Evolutionary conservation across 2,113 vertebrate species (phyloP).

Genomic region (Sigmodon hispidus): DNA sequence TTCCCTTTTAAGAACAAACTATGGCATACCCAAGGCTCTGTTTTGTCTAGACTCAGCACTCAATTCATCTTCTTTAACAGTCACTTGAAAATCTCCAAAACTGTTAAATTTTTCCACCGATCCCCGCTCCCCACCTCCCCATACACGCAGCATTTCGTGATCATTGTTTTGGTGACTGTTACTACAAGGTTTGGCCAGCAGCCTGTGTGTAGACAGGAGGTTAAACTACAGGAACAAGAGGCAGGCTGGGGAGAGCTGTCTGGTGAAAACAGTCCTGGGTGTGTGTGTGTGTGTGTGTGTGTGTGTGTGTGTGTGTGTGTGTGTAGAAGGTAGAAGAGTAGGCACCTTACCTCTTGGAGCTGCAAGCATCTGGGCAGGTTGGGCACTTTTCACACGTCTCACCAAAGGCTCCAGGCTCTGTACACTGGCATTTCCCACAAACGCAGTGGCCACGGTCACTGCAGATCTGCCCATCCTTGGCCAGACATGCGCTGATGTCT

Average conservation of each 20-base stretch:
- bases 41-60: background rate
- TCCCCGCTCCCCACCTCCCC: background rate
- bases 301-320: too few species aligned
- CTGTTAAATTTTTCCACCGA: background rate
- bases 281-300: too few species aligned
- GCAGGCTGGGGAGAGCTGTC: fast-evolving
- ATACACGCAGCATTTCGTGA: background rate
- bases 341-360: constrained; percentile 92
- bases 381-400: constrained; percentile 96
- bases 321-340: background rate
- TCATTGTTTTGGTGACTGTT: background rate
- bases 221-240: background rate
- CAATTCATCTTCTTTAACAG: background rate
- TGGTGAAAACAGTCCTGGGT: background rate
- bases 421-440: constrained; percentile 95
- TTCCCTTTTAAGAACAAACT: background rate
- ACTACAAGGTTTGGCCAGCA: background rate
- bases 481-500: constrained; percentile 87
- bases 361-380: constrained; percentile 95
- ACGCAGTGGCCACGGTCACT: constrained; percentile 91
- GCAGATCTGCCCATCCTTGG: constrained; percentile 93
- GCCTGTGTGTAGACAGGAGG: background rate
- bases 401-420: constrained; percentile 94
- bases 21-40: background rate
- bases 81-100: background rate